Evolutionary conservation across 2,797 vertebrate genomes (phyloP), one percentile per base, ranked within the genome.

Genomic region (Gymnocypris eckloni): DNA sequence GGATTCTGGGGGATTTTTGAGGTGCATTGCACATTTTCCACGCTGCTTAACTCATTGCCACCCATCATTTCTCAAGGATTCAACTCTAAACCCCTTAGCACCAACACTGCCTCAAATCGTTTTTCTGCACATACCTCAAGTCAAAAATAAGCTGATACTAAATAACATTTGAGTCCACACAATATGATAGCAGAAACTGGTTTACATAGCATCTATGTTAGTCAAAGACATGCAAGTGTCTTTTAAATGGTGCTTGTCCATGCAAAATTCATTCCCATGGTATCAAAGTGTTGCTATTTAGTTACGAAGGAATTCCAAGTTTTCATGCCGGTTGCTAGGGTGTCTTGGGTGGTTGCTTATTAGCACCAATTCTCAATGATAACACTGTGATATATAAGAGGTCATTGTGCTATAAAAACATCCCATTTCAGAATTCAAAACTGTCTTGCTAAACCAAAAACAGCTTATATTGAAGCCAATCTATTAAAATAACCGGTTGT

Each of bases 1-100:
- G 89, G 76, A 85, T 89, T 89, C 87, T 88, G 90, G 89, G 87
- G 91, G 91, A 92, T 93, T 92, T 90, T n/a, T 71, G 89, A 94
- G 93, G 92, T 91, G 84, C 92, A 93, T 91, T 91, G 89, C 90
- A 90, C 92, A 93, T 94, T 94, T 93, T 95, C 92, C 92, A 93
- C 92, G 93, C 92, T 86, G 91, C 89, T 92, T 95, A 93, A 94
- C 92, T 94, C 92, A 94, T 92, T 83, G 90, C 45, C 88, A 91
- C 91, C 92, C 86, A 67, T 87, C 85, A 89, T 94, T 93, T 91
- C 92, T 54, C 77, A 90, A 92, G 93, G 92, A 94, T 94, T 91
- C 91, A 89, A 80, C 82, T 93, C 91, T 91, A 92, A 90, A 92
- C 91, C 92, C 92, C 89, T 90, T 89, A 92, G 85, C 13, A 20